phyloP scores from a whole-genome alignment of 2,113 vertebrate species.

The Dasyprocta punctata region DNA sequence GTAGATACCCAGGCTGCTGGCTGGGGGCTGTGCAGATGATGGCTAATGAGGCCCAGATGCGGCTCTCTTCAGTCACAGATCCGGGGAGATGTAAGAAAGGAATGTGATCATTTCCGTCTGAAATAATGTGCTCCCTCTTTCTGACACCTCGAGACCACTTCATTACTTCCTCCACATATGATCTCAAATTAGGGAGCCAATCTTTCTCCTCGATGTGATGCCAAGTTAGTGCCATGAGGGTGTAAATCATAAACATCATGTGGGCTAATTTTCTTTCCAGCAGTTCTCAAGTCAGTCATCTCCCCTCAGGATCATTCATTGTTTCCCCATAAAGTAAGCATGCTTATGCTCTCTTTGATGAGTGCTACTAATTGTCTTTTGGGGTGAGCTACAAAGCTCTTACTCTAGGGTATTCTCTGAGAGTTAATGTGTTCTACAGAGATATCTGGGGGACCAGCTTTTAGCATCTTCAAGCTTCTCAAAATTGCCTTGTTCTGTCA shows the following conservation, averaged over 20 bases:
- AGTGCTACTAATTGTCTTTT: slow-evolving; percentile 45
- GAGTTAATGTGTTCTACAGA: neutral
- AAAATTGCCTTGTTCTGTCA: neutral
- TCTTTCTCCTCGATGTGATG: slow-evolving; percentile 64
- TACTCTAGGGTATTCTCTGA: slow-evolving; percentile 32
- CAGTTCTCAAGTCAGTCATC: slow-evolving; percentile 62
- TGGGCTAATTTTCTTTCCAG: slow-evolving; percentile 71
- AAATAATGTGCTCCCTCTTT: slow-evolving; percentile 67
- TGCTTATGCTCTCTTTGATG: slow-evolving; percentile 22
- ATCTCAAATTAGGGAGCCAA: slow-evolving; percentile 61
- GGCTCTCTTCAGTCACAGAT: neutral
- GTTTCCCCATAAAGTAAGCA: slow-evolving; percentile 40
- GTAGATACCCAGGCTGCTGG: neutral
- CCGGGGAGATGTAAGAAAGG: slow-evolving; percentile 67
- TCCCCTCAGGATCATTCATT: slow-evolving; percentile 39
- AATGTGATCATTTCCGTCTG: slow-evolving; percentile 65
- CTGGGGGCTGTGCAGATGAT: neutral
- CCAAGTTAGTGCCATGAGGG: slow-evolving; percentile 74
- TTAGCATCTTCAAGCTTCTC: neutral
- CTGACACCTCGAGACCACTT: slow-evolving; percentile 64
- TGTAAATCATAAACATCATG: slow-evolving; percentile 73
- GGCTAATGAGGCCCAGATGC: slow-evolving; percentile 72
- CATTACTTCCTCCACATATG: slow-evolving; percentile 73
- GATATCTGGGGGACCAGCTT: neutral
- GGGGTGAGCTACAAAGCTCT: neutral